Evolutionary conservation across 1,140 invertebrate genomes (phyloP).

Genomic region (Planococcus citri): DNA sequence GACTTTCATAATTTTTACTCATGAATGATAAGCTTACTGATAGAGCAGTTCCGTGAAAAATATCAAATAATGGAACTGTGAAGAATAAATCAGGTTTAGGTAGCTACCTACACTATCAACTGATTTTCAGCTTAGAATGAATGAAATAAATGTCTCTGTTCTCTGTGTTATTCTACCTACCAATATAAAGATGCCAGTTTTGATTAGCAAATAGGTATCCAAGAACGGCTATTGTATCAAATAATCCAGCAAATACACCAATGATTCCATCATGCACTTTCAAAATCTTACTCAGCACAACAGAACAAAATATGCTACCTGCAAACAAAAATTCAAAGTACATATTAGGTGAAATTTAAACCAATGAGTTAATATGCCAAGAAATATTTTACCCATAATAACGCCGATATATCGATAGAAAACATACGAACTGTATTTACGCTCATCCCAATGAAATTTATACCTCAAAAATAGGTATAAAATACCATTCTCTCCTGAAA

Average conservation of each 20-base stretch:
- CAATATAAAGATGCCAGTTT: neutral
- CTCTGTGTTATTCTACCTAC: too few relatives aligned
- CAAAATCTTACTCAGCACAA: neutral
- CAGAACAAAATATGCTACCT: neutral
- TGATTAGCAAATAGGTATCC: neutral
- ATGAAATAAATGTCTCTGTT: too few relatives aligned
- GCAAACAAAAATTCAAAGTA: neutral
- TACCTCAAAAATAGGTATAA: slow-evolving; percentile 27
- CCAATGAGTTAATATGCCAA: too few relatives aligned
- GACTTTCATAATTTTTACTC: slow-evolving; percentile 23
- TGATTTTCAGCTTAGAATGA: too few relatives aligned
- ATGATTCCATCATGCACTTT: slow-evolving; percentile 8
- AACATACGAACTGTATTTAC: slow-evolving; percentile 26
- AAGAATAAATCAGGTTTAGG: neutral
- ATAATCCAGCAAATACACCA: neutral
- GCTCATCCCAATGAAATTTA: slow-evolving; percentile 27
- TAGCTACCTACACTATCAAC: neutral
- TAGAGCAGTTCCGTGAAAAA: slow-evolving; percentile 23
- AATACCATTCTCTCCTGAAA: slow-evolving; percentile 25
- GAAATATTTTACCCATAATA: slow-evolving; percentile 22
- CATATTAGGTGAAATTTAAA: neutral
- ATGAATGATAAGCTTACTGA: slow-evolving; percentile 22
- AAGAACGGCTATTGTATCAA: neutral
- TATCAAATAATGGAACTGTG: slow-evolving; percentile 23
- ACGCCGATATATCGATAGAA: slow-evolving; percentile 25